A percentile compares a stretch with the other conserved stretches of the same genome.
phyloP scores from a whole-genome alignment of 2,888 invertebrate genomes.

The Phortica okadai region DNA sequence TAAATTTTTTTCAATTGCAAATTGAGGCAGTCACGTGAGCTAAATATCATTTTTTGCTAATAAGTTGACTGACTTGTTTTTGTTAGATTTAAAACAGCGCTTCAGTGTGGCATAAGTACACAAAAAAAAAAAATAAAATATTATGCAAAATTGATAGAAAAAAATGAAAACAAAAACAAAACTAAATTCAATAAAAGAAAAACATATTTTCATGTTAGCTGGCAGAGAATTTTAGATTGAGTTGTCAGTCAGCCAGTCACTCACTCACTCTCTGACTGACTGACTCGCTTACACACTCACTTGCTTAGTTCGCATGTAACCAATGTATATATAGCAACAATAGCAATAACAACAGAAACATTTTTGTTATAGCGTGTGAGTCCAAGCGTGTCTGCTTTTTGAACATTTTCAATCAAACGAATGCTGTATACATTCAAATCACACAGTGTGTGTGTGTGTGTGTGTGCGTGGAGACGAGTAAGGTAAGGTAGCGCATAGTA shows the following conservation, averaged over 20 bases:
- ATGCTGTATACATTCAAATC: constrained; percentile 36
- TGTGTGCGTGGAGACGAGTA: constrained; percentile 8
- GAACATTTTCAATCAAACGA: constrained; percentile 59
- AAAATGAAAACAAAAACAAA: background rate
- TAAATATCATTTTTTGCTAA: too few relatives aligned
- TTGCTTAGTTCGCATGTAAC: background rate
- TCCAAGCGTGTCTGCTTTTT: constrained; percentile 54
- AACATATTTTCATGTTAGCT: constrained; percentile 19
- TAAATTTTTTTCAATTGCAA: background rate
- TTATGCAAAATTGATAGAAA: background rate
- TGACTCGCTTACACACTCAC: background rate
- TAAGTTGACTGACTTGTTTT: too few relatives aligned
- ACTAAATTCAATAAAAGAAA: constrained; percentile 11
- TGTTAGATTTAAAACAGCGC: too few relatives aligned
- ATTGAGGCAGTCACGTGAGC: too few relatives aligned
- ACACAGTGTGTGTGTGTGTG: constrained; percentile 36
- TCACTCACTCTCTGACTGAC: background rate
- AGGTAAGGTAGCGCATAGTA: background rate
- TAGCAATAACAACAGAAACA: background rate
- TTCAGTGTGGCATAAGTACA: background rate
- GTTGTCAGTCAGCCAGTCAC: constrained; percentile 51
- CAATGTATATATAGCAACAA: background rate
- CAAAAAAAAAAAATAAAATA: background rate
- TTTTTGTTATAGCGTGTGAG: constrained; percentile 49
- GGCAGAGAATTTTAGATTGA: constrained; percentile 60